Evolutionary conservation across 2,113 vertebrate genomes (phyloP), one percentile per base, ranked within the genome.

Genomic region (Stictonetta naevosa): DNA sequence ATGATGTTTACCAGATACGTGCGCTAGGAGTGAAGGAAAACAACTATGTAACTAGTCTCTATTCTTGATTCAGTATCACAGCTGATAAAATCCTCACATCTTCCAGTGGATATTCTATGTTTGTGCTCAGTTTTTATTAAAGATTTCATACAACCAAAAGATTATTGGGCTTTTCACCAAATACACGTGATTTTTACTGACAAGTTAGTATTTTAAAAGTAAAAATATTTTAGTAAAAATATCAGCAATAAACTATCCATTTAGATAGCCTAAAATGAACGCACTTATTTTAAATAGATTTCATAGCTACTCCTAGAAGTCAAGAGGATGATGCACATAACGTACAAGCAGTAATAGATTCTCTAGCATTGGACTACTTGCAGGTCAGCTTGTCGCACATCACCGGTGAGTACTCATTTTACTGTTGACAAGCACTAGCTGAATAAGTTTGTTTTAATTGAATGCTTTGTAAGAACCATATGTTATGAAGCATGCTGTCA

Each of bases 351-450:
- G 98, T 99, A 81, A 99, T 99, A 84, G 99, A 99, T 97, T 99
- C 99, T 9, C 96, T 99, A 92, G 99, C 99, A 50, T 72, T 99
- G 98, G 99, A 99, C 98, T 99, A 99, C 93, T 98, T 99, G 88
- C 99, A 99, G 95, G 98, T 99, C 97, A 99, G 99, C 96, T 98
- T 99, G 93, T 99, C 99, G 3, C 99, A 99, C 93, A 99, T 99
- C 94, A 99, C 99, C 93, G 99, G 99, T 99, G 42, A 83, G 97
- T 98, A 60, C 34, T 76, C 28, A 18, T 69, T 89, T 77, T 81
- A 53, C 20, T n/a, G 29, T 50, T 68, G 67, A 25, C 36, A 73
- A 40, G 38, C 20, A 68, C 12, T 25, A 60, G 53, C 26, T 85
- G 67, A 66, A 4, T 67, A 38, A 38, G 13, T 64, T 26, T 34